Evolutionary conservation across 2,888 invertebrate species (phyloP).

Genomic region (Baccha elongata): DNA sequence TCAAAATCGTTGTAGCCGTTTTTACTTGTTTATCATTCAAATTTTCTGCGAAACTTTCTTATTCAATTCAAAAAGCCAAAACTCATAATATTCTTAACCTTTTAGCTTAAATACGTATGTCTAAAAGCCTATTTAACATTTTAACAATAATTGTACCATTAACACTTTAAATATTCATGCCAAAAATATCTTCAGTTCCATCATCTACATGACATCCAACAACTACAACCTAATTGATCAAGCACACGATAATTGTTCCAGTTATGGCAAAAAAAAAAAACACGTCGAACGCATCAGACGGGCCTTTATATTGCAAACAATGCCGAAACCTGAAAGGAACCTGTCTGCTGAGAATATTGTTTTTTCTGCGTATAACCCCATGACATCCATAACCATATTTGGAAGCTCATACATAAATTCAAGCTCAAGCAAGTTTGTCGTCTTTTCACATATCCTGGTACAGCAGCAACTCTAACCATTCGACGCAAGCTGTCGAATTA

Average conservation of each 20-base stretch:
- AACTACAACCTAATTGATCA: constrained; percentile 19
- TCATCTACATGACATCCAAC: background rate
- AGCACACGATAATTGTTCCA: constrained; percentile 24
- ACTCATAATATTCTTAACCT: no score
- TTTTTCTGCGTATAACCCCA: background rate
- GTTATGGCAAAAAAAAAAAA: constrained; percentile 24
- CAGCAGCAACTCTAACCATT: background rate
- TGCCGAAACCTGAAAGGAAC: constrained; percentile 25
- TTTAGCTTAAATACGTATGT: no score
- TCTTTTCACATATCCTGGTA: constrained; percentile 9
- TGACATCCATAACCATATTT: constrained; percentile 40
- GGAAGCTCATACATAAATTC: constrained; percentile 11
- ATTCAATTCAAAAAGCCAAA: no score
- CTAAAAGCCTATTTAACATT: no score
- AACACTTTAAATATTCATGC: no score
- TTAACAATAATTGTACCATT: background rate
- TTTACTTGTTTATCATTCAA: no score
- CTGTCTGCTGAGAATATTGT: background rate
- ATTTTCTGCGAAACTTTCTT: no score
- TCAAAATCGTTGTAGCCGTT: no score
- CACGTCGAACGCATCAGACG: constrained; percentile 58
- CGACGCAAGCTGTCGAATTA: background rate
- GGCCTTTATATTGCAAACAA: constrained; percentile 47
- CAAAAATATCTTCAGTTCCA: background rate
- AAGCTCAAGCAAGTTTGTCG: background rate